Base-by-base conservation (phyloP, 2,888 invertebrate species). In the Troides helena region DNA sequence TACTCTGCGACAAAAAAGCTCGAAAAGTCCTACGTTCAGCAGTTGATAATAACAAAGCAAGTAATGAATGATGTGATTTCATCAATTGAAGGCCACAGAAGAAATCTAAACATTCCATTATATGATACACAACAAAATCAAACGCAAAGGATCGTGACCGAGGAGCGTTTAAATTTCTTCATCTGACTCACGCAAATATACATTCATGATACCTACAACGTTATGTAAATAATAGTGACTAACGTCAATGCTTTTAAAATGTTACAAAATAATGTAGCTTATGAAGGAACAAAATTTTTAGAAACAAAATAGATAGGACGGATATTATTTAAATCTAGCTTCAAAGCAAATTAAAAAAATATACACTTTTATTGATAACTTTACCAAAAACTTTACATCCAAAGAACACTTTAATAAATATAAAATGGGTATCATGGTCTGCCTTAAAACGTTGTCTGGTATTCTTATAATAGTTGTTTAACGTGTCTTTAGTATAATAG, bases 181-280 rank as follows among this genome's bases (percentile, higher is more conserved):
- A 65, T 57, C 61, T 61, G 64, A 57, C 60, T 63, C 67, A 71
- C 36, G 43, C 62, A 50, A 60, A 67, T 36, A 58, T 59, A 50
- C 39, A 65, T 65, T 46, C 43, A 64, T 56, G 46, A 59, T 59
- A 58, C 56, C 43, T 21, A 23, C 53, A 5, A 57, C 36, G 21
- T 70, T 70, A 70, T 70, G 58, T 62, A 70, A 70, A 66, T 66
- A 58, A 25, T 39, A 62, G n/a, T 62, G 58, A 69, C 65, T 70
- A 70, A 66, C 18, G 63, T 12, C 62, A 39, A 21, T 25, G 50
- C 7, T 58, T 62, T 57, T 46, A 59, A 62, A 62, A 36, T 66
- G 2, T 70, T 70, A 66, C 62, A 62, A 70, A 66, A 69, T 65
- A 39, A 8, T 10, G 23, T 18, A 10, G 36, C 23, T 62, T 39